Evolutionary conservation across 1,140 invertebrate genomes (phyloP).

Genomic region (Zaprionus nigranus): DNA sequence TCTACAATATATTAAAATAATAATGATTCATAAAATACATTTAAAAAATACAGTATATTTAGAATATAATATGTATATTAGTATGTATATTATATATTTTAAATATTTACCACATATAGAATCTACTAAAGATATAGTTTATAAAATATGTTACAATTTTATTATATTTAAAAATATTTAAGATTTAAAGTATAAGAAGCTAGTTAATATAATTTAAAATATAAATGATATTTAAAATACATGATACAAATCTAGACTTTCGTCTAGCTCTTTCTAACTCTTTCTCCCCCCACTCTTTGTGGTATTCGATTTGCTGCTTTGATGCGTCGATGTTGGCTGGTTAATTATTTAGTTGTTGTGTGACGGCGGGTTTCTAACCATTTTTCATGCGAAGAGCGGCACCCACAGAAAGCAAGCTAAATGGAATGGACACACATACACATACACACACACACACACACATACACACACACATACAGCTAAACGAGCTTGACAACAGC

Average conservation of each 20-base stretch:
- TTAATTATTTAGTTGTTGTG: conserved; percentile 41
- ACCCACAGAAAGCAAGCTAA: conserved; percentile 37
- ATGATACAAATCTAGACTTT: not conserved
- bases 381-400: conserved; percentile 41
- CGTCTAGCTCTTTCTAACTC: not conserved
- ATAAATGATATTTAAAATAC: too few species aligned
- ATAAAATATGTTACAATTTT: too few species aligned
- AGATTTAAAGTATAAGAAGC: not conserved
- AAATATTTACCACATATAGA: too few species aligned
- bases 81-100: too few species aligned
- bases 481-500: not conserved
- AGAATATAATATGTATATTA: too few species aligned
- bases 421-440: conserved; percentile 28
- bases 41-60: too few species aligned
- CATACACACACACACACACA: too few species aligned
- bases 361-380: not conserved
- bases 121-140: too few species aligned
- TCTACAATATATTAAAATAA: not conserved
- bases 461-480: conserved; percentile 3
- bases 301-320: not conserved
- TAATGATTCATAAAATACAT: too few species aligned
- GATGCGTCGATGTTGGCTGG: not conserved
- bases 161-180: too few species aligned
- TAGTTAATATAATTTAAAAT: not conserved
- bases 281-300: not conserved